Conservation (phyloP, 2,113 vertebrate genomes). For the Syngnathus floridae region DNA sequence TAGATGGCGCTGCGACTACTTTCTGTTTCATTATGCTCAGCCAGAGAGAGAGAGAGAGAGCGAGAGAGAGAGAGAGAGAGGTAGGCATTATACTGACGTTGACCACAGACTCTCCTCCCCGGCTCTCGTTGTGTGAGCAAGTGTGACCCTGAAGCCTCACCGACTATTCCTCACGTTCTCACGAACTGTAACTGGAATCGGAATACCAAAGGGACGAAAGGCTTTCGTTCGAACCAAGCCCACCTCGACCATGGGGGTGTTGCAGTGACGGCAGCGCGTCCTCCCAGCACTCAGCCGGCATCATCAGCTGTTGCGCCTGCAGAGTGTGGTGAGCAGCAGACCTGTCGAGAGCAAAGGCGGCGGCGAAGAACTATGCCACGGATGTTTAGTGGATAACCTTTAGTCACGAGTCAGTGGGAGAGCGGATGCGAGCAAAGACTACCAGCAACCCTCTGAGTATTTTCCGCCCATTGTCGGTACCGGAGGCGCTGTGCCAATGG, state of each 20-base stretch:
- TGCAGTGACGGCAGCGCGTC: slow-evolving; percentile 53
- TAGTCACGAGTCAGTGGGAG: slow-evolving; percentile 33
- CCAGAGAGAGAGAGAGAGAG: slow-evolving; percentile 11
- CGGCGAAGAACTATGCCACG: slow-evolving; percentile 55
- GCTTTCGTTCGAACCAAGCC: slow-evolving; percentile 7
- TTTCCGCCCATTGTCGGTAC: slow-evolving; percentile 52
- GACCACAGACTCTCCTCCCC: slow-evolving; percentile 30
- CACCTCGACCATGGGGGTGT: slow-evolving; percentile 38
- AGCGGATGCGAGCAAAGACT: slow-evolving; percentile 59
- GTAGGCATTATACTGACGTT: background rate
- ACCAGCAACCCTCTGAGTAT: slow-evolving; percentile 47
- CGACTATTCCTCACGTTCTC: slow-evolving; percentile 16
- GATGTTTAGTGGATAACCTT: slow-evolving; percentile 37
- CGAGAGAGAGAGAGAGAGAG: slow-evolving; percentile 9
- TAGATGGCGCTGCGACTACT: slow-evolving; percentile 55
- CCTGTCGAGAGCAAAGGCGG: slow-evolving; percentile 37
- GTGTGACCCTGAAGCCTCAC: slow-evolving; percentile 41
- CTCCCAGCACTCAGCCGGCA: slow-evolving; percentile 39
- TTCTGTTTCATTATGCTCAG: slow-evolving; percentile 4
- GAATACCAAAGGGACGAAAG: slow-evolving; percentile 20
- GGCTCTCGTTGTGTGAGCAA: slow-evolving; percentile 27
- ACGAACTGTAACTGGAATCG: slow-evolving; percentile 15
- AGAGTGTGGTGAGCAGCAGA: slow-evolving; percentile 28
- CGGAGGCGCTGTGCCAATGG: slow-evolving; percentile 62
- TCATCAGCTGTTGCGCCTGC: slow-evolving; percentile 70